Evolutionary conservation across 2,113 vertebrate genomes (phyloP).

Genomic region (Oenanthe oenanthe): DNA sequence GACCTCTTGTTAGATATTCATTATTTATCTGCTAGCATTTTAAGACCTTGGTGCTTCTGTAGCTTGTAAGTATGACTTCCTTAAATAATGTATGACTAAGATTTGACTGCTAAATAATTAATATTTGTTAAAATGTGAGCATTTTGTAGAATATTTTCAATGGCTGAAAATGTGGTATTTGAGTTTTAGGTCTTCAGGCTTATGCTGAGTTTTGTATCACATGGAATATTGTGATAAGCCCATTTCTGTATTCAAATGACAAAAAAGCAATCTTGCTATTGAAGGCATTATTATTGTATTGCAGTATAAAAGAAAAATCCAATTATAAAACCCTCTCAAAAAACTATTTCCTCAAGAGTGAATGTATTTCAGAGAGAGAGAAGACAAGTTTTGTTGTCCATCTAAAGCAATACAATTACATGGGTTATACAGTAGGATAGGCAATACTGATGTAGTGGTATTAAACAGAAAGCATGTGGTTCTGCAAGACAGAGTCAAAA

Average conservation of each 20-base stretch:
- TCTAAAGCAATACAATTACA: not conserved
- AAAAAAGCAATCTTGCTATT: not conserved
- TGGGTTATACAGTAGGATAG: not conserved
- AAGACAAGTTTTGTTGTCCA: not conserved
- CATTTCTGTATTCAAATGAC: not conserved
- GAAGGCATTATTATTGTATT: not conserved
- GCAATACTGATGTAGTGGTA: not conserved
- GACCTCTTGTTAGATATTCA: conserved; percentile 20
- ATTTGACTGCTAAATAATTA: conserved; percentile 44
- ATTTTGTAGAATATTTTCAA: conserved; percentile 13
- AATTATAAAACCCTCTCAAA: not conserved
- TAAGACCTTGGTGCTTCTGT: not conserved
- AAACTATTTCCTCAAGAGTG: not conserved
- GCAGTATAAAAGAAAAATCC: not conserved
- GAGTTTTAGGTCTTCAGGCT: not conserved
- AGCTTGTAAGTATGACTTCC: not conserved
- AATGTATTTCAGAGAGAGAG: not conserved
- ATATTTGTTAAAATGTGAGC: conserved; percentile 44
- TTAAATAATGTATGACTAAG: conserved; percentile 42
- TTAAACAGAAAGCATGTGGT: not conserved
- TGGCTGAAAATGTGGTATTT: not conserved
- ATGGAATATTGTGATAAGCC: not conserved
- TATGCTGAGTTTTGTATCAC: not conserved
- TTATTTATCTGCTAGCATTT: conserved; percentile 55
- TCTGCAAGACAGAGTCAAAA: not conserved